These are phyloP conservation scores for Gila robusta DNA, from an alignment of 2,797 vertebrate species.

Conservation along the genomic window DNA sequence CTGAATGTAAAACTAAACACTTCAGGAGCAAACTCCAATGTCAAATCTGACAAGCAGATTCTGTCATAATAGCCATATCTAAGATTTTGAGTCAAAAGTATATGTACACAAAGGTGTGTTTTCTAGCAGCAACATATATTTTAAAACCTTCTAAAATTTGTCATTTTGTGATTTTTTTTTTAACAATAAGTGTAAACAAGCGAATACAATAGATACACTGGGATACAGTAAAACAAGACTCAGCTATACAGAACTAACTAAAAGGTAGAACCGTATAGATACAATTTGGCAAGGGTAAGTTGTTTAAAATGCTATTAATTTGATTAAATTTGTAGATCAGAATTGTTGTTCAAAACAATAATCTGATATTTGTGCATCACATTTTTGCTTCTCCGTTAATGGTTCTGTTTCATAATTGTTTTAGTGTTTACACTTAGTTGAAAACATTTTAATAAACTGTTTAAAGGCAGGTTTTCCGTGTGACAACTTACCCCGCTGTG, in stretches of 20 bases:
- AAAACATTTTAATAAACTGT: background rate
- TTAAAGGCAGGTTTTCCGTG: background rate
- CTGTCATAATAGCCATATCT: background rate
- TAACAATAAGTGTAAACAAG: background rate
- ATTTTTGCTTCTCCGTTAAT: background rate
- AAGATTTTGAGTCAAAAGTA: background rate
- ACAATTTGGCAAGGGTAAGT: background rate
- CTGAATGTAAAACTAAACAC: constrained; percentile 17
- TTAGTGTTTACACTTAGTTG: too few species aligned
- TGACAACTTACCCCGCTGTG: background rate
- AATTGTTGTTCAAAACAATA: background rate
- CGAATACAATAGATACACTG: background rate
- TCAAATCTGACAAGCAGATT: background rate
- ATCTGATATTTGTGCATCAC: background rate
- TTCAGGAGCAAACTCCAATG: constrained; percentile 13
- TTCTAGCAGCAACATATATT: background rate
- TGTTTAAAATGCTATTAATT: background rate
- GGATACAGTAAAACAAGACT: background rate
- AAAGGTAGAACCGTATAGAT: background rate
- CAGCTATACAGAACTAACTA: background rate
- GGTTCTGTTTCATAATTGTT: background rate
- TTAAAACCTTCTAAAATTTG: background rate
- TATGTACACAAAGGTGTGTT: background rate
- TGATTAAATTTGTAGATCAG: background rate
- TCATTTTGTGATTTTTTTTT: background rate